Base-by-base conservation (phyloP, 2,797 vertebrate genomes). In the Linurgus olivaceus region DNA sequence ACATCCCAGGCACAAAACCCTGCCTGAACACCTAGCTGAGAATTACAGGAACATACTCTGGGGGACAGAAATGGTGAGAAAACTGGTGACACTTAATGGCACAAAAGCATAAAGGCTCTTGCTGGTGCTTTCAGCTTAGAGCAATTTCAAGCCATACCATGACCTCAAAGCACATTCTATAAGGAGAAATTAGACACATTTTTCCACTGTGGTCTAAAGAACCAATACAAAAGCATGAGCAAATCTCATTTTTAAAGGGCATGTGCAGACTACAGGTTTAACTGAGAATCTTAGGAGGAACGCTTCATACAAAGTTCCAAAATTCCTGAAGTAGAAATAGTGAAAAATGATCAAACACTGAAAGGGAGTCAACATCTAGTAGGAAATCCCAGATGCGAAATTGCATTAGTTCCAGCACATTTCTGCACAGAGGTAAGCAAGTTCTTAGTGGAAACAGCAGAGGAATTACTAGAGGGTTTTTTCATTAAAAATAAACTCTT, bases 361-460 rank as follows among this genome's bases (percentile, higher is more conserved):
- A 45, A 83, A 85, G 31, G 19, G 33, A 94, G 42, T 76, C 84
- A 92, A 87, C 13, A 52, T 51, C 48, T n/a, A 73, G 19, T 6
- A 86, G 47, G 68, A 92, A 95, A 85, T 87, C 77, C 77, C 86
- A 73, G 70, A 73, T 63, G 74, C 9, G 89, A 87, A 73, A 73
- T 12, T 71, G 33, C 63, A 87, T 95, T 95, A 70, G 48, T 77
- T 93, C 61, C 74, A 81, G 88, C 31, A 91, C 77, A 70, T 90
- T 92, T 89, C 77, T 96, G 80, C 91, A 79, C 28, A 86, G 71
- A 91, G 42, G 61, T 88, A 91, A 75, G 40, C 0, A 0, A 89
- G 37, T 4, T 33, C 28, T 31, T 59, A 55, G 19, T 19, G 55
- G 20, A 86, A 95, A 62, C 0, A 0, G 37, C 11, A 92, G 24